Base-by-base conservation (phyloP, 2,888 invertebrate species). In the Hypena proboscidalis region DNA sequence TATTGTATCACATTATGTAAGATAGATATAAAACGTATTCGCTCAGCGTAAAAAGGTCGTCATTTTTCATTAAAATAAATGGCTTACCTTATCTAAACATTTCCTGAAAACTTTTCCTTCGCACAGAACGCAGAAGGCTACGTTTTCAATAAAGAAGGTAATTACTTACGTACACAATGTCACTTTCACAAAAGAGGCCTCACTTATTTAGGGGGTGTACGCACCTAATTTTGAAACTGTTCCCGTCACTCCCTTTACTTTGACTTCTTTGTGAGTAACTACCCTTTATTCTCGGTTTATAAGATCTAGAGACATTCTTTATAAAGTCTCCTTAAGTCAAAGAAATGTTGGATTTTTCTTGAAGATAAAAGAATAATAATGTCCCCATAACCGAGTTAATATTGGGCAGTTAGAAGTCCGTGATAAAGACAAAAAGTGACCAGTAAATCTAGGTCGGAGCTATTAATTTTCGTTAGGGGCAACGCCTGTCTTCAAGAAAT, bases 21-120 rank as follows among this genome's bases (percentile, higher is more conserved):
- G 57, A 50, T 53, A 45, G 43, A 53, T 61, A 64, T n/a, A 54
- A 58, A 59, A 32, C 46, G 47, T 69, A 67, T 64, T 60, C 53
- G 56, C 48, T 35, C 33, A 57, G 39, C 60, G 53, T 55, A 58
- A 61, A 59, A 62, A 58, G 65, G 59, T 65, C 55, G 63, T 66
- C 65, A 77, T 77, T 77, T 77, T 77, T 78, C 79, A 78, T 72
- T 71, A 60, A 73, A 77, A 79, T 73, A 72, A 80, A 79, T 78
- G 72, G 76, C 55, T 66, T 71, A 56, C 49, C 67, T 76, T 79
- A 78, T 79, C 77, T 70, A 58, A 60, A 64, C 61, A 59, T 67
- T 70, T 63, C 59, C 59, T 62, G 36, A 61, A 66, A 69, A 66
- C 41, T 68, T 63, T 46, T 51, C 39, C 43, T 50, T 58, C 46